These are phyloP conservation scores for Netta rufina DNA, from an alignment of 2,797 vertebrate species.

Conservation along the genomic window DNA sequence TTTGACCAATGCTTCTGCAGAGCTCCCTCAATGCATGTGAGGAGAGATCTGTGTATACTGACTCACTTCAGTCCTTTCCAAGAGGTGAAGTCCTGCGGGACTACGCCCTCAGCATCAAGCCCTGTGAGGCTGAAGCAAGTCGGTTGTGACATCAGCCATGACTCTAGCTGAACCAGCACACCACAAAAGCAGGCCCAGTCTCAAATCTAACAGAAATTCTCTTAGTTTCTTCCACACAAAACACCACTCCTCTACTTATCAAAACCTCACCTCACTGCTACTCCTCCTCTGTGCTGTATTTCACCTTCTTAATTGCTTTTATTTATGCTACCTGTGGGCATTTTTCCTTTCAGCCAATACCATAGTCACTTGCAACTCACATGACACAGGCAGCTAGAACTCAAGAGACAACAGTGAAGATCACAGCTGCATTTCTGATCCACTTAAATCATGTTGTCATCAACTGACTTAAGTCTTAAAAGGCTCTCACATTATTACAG, in stretches of 20 bases:
- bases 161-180: neutral
- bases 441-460: neutral
- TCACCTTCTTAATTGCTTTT: neutral
- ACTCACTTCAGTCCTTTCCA: neutral
- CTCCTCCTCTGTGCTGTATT: neutral
- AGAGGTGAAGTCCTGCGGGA: neutral
- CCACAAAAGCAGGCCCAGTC: neutral
- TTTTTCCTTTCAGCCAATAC: neutral
- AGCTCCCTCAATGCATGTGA: rapidly evolving
- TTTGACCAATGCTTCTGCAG: neutral
- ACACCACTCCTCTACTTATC: rapidly evolving
- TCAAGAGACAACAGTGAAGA: neutral
- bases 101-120: neutral
- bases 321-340: neutral
- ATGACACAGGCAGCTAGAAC: neutral
- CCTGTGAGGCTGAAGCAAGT: neutral
- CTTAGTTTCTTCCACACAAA: neutral
- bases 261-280: neutral
- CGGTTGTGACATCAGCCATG: neutral
- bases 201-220: neutral
- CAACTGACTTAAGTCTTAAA: neutral
- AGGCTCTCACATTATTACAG: rapidly evolving
- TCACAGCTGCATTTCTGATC: neutral
- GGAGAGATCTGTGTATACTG: neutral
- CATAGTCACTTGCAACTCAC: neutral